Percentiles rank a stretch among this genome's conserved stretches.
Conservation (phyloP, 2,113 vertebrate genomes). For the Megaptera novaeangliae region DNA sequence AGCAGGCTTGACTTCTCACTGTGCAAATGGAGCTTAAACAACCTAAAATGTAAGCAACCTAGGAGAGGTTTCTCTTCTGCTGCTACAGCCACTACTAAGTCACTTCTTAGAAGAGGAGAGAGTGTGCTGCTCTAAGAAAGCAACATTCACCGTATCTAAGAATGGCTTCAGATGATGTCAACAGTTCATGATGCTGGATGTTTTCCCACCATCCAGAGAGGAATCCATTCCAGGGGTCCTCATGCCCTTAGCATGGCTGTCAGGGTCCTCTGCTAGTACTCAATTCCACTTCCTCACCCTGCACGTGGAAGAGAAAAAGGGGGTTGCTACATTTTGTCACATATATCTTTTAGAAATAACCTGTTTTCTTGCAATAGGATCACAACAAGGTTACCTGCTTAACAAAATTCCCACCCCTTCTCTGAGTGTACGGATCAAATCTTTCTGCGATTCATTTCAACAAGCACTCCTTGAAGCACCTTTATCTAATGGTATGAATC, state of each 20-base stretch:
- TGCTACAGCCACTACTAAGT: neutral
- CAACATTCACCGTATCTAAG: neutral
- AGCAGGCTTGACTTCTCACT: neutral
- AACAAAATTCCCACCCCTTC: neutral
- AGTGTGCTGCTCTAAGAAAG: neutral
- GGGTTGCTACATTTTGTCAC: neutral
- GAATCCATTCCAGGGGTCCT: neutral
- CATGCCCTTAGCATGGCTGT: too few species aligned
- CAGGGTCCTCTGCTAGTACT: fast-evolving
- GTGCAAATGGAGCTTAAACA: neutral
- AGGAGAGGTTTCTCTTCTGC: neutral
- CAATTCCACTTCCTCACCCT: neutral
- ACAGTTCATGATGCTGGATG: neutral
- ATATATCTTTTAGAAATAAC: neutral
- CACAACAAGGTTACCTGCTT: neutral
- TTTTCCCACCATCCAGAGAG: neutral
- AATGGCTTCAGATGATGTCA: neutral
- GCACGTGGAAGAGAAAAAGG: neutral
- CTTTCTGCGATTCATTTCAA: neutral
- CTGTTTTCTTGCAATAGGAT: neutral
- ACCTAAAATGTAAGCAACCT: neutral
- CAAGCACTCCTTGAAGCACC: neutral
- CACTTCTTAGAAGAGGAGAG: neutral
- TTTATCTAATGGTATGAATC: neutral
- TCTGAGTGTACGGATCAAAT: neutral